These are phyloP conservation scores for Gnatocerus cornutus DNA, from an alignment of 2,888 invertebrate species.

Conservation along the genomic window DNA sequence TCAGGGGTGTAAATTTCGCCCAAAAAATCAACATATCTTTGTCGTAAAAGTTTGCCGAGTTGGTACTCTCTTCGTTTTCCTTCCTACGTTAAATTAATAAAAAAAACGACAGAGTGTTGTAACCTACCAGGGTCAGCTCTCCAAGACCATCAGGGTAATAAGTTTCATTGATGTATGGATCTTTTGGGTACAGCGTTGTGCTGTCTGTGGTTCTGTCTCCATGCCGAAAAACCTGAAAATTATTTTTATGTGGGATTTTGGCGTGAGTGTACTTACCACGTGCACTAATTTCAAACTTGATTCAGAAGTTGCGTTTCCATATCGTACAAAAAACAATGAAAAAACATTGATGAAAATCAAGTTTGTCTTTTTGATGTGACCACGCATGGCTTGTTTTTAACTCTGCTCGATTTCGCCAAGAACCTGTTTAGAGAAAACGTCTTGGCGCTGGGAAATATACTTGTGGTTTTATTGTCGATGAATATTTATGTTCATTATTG, in stretches of 20 bases:
- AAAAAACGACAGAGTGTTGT: neutral
- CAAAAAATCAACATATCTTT: conserved; percentile 76
- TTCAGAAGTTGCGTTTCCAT: neutral
- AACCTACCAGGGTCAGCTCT: conserved; percentile 81
- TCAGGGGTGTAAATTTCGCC: conserved; percentile 74
- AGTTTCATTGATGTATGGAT: conserved; percentile 78
- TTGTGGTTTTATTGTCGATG: neutral
- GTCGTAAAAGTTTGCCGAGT: conserved; percentile 77
- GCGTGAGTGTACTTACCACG: conserved; percentile 11
- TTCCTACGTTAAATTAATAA: conserved; percentile 54
- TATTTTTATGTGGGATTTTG: neutral
- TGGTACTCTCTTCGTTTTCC: conserved; percentile 78
- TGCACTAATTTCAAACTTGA: conserved; percentile 21
- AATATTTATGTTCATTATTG: too few species aligned
- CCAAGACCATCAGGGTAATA: conserved; percentile 84
- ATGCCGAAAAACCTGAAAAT: conserved; percentile 79
- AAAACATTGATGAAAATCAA: neutral
- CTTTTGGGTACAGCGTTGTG: conserved; percentile 79
- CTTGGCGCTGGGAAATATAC: neutral
- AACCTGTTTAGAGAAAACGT: conserved; percentile 21
- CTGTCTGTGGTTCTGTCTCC: conserved; percentile 82
- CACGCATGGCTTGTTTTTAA: neutral
- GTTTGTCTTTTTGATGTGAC: neutral
- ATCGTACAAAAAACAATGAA: neutral
- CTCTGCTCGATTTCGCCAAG: neutral